Conservation (phyloP, 2,888 invertebrate genomes). For the Noctua comes region DNA sequence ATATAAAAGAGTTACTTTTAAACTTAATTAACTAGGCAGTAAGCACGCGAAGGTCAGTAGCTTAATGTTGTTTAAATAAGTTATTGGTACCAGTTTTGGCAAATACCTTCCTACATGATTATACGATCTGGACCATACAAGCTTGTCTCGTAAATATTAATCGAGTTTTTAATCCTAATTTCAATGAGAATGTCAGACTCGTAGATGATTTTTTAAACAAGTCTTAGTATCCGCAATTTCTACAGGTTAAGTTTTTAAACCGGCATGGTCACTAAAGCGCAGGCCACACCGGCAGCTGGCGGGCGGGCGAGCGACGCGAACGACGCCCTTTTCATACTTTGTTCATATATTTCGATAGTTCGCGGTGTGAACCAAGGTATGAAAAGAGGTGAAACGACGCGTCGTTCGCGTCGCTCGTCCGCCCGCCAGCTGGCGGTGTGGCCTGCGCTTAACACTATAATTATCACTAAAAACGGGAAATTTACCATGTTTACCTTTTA, state of each 20-base stretch:
- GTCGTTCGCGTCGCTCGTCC: too few species aligned
- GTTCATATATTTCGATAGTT: too few species aligned
- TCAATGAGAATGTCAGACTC: neutral
- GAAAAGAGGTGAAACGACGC: too few species aligned
- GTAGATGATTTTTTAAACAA: neutral
- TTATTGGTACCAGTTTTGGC: constrained; percentile 52
- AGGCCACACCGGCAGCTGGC: too few species aligned
- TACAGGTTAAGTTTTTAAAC: neutral
- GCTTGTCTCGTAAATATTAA: neutral
- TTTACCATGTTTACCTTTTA: too few species aligned
- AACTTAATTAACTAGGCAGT: constrained; percentile 7
- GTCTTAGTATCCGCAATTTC: neutral
- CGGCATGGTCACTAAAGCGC: too few species aligned
- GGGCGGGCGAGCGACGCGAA: too few species aligned
- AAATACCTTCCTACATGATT: constrained; percentile 39
- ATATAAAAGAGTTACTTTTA: constrained; percentile 15
- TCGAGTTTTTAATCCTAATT: neutral
- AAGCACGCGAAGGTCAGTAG: constrained; percentile 46
- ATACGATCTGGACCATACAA: constrained; percentile 37
- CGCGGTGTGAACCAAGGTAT: too few species aligned
- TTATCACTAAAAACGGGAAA: too few species aligned
- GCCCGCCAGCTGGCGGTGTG: too few species aligned
- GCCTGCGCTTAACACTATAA: too few species aligned
- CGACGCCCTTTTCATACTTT: too few species aligned
- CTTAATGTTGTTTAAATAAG: constrained; percentile 30